phyloP scores from a whole-genome alignment of 2,113 vertebrate species.

The Psittacara wagleri region DNA sequence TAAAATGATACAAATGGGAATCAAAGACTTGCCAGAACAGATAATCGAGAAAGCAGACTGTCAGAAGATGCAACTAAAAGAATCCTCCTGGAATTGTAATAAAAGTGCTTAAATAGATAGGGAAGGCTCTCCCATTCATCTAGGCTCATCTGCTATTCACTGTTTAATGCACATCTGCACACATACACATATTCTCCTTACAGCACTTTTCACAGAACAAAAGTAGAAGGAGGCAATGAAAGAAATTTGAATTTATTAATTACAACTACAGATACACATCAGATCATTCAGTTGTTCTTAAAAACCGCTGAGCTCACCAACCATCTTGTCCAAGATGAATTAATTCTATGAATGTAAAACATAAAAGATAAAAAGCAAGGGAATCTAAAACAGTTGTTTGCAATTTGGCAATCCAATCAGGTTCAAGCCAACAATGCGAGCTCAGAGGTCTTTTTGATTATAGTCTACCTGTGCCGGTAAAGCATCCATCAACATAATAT shows the following conservation, averaged over 20 bases:
- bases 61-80: neutral
- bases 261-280: neutral
- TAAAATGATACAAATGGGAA: conserved; percentile 24
- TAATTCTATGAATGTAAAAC: neutral
- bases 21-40: conserved; percentile 30
- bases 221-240: conserved; percentile 1
- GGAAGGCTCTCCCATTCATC: neutral
- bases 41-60: conserved; percentile 16
- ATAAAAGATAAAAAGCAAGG: neutral
- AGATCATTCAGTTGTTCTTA: neutral
- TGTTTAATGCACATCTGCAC: neutral
- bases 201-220: neutral
- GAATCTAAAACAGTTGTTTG: neutral
- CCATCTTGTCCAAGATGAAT: neutral
- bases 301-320: neutral
- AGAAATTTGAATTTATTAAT: neutral
- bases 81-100: neutral
- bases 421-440: neutral
- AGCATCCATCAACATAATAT: neutral
- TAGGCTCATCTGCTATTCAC: neutral
- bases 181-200: neutral
- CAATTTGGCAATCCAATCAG: neutral
- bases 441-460: neutral
- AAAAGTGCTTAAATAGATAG: conserved; percentile 13
- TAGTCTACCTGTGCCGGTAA: neutral